Evolutionary conservation across 2,888 invertebrate species (phyloP), one percentile per base, ranked within the genome.

Genomic region (Leistus spinibarbis): DNA sequence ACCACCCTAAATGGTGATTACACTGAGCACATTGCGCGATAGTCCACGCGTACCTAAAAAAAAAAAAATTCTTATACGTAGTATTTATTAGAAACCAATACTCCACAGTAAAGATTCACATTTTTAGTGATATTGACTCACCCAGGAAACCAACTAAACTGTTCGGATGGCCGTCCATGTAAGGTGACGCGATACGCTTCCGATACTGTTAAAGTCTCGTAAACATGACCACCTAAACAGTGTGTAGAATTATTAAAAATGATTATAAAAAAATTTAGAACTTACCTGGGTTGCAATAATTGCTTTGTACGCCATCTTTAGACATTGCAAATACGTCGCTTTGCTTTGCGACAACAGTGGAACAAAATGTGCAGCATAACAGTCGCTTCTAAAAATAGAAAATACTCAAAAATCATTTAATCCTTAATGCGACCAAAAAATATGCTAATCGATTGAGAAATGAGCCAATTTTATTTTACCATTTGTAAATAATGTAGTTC

Each of bases 61-160:
- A 69, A 69, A 76, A 66, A 76, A 69, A 40, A n/a, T n/a, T n/a
- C n/a, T n/a, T n/a, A n/a, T n/a, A n/a, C n/a, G n/a, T n/a, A n/a
- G n/a, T n/a, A n/a, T n/a, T n/a, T n/a, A n/a, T n/a, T n/a, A n/a
- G n/a, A n/a, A n/a, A n/a, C n/a, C n/a, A n/a, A n/a, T n/a, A n/a
- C n/a, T n/a, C n/a, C n/a, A n/a, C n/a, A n/a, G n/a, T 7, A 65
- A 7, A 16, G 69, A 71, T 27, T 16, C 9, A 13, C 13, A 16
- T 7, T 7, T 16, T 63, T 22, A 57, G 13, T 63, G 56, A 76
- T 62, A 7, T 20, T 62, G 54, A 81, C 86, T 85, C 86, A 92
- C 91, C 94, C 95, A 4, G 95, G 95, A 84, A 95, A 95, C 95
- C 95, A 95, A 78, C 91, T 92, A 81, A 91, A 92, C 79, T 92